phyloP scores from a whole-genome alignment of 2,113 vertebrate species.

The Oreochromis niloticus region DNA sequence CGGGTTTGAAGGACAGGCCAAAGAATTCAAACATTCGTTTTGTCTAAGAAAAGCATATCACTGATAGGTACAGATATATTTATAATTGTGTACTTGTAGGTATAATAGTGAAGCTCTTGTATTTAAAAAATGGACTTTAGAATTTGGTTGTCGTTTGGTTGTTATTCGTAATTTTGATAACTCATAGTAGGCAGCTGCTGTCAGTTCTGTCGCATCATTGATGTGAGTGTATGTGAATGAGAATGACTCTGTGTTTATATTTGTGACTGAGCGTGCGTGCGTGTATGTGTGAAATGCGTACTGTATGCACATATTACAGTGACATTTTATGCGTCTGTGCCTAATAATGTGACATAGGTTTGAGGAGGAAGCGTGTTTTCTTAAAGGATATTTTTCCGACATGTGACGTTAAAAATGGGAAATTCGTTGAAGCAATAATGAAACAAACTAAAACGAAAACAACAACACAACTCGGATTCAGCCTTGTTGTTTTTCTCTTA shows the following conservation, averaged over 20 bases:
- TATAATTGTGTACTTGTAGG: constrained; percentile 56
- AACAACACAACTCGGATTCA: constrained; percentile 13
- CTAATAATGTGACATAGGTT: constrained; percentile 37
- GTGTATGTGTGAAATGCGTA: not conserved
- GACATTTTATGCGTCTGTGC: constrained; percentile 48
- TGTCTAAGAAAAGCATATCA: constrained; percentile 49
- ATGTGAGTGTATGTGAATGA: not conserved
- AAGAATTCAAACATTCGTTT: constrained; percentile 49
- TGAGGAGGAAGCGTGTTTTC: constrained; percentile 21
- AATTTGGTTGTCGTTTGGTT: constrained; percentile 30
- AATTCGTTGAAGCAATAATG: constrained; percentile 68
- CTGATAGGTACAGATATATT: constrained; percentile 50
- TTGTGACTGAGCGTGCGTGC: not conserved
- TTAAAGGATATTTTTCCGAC: constrained; percentile 48
- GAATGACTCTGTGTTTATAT: constrained; percentile 2
- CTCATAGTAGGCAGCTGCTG: constrained; percentile 59
- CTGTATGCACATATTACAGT: constrained; percentile 28
- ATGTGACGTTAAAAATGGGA: constrained; percentile 3
- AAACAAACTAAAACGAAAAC: constrained; percentile 52
- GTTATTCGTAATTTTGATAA: constrained; percentile 28
- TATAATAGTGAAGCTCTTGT: constrained; percentile 47
- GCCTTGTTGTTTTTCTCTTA: constrained; percentile 20
- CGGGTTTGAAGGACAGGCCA: constrained; percentile 41
- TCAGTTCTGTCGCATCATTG: constrained; percentile 9
- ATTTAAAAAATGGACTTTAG: constrained; percentile 20